Evolutionary conservation across 2,797 vertebrate genomes (phyloP), one percentile per base, ranked within the genome.

Genomic region (Siniperca obscura): DNA sequence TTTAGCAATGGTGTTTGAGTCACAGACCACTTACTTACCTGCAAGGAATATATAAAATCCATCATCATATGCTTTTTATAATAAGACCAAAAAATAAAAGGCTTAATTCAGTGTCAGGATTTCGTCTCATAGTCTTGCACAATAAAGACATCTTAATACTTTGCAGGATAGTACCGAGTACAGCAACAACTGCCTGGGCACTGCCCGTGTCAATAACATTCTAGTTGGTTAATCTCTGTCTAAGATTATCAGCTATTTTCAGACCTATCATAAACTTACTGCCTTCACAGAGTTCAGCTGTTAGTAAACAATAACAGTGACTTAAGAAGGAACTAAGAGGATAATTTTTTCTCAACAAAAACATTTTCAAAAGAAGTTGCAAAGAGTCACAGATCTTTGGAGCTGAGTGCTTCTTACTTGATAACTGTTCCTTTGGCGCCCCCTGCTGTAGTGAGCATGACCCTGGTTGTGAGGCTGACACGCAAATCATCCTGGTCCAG

Each of bases 351-450:
- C 19, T 52, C 19, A 55, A 71, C 25, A n/a, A 68, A 65, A 59
- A 48, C 34, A 52, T 13, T 30, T 57, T 53, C 2, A 61, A 53
- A 82, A 74, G 9, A 74, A 77, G 40, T 14, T 74, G 11, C 5
- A 59, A 36, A 44, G 53, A 46, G 56, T 60, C 17, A 21, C 10
- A 36, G 55, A 57, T 9, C 0, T 42, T 10, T 8, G 17, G 16
- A 42, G 21, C 27, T 11, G 0, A 10, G 13, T 9, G 10, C 22
- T 6, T 74, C 97, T 97, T 95, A 99, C 98, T 98, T 99, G 93
- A 99, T 99, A 90, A 99, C 98, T 81, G 98, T 99, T 92, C 98
- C 98, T 97, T 99, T 99, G 95, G 96, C 92, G 95, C 98, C 98
- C 94, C 98, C 98, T 97, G 98, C 97, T 95, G 98, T 98, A 11